Conservation (phyloP, 1,140 invertebrate species). For the Drosophila sp. region DNA sequence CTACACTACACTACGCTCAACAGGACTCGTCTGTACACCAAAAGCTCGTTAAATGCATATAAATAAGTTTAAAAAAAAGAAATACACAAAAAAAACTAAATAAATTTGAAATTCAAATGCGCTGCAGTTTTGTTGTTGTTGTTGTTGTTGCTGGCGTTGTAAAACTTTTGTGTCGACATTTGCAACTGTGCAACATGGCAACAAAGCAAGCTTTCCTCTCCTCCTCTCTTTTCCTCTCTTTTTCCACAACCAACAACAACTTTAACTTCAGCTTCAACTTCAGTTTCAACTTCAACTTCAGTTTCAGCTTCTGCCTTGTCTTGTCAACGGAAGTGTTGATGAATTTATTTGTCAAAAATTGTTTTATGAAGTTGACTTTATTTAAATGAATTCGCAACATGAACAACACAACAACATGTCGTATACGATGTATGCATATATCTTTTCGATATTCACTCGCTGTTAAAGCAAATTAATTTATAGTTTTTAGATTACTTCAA, state of each 20-base stretch:
- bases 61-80: constrained; percentile 12
- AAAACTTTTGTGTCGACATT: constrained; percentile 43
- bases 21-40: background rate
- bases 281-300: background rate
- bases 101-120: constrained; percentile 79
- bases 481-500: background rate
- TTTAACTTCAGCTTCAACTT: background rate
- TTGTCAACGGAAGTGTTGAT: constrained; percentile 80
- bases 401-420: constrained; percentile 10
- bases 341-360: constrained; percentile 83
- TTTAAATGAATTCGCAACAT: constrained; percentile 39
- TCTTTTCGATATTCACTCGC: background rate
- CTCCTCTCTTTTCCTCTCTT: background rate
- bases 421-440: background rate
- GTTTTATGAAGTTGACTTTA: constrained; percentile 64
- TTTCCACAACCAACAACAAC: background rate
- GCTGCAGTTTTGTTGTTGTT: constrained; percentile 47
- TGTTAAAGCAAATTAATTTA: background rate
- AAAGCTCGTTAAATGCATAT: constrained; percentile 66
- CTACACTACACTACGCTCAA: background rate
- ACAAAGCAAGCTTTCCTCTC: constrained; percentile 4
- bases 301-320: constrained; percentile 17
- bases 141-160: constrained; percentile 44
- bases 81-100: constrained; percentile 17
- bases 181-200: constrained; percentile 48